These are phyloP conservation scores for Ptyas mucosa DNA, from an alignment of 2,113 vertebrate species.

Conservation along the genomic window DNA sequence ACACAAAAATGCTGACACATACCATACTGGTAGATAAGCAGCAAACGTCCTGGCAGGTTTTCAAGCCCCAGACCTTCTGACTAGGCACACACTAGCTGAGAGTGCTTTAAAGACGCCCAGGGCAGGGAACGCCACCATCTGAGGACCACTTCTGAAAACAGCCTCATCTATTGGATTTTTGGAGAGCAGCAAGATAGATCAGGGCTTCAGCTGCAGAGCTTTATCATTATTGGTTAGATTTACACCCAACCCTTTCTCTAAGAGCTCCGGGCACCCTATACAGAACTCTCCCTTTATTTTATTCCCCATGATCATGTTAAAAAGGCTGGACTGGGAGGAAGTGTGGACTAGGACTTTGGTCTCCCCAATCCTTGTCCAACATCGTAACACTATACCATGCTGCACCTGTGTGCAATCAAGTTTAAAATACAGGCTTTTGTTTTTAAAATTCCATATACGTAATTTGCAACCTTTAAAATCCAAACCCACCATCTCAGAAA, in stretches of 20 bases:
- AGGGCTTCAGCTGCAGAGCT: background rate
- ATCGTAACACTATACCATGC: background rate
- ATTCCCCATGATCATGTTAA: background rate
- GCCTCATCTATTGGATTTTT: background rate
- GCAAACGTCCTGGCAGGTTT: background rate
- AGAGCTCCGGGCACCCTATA: background rate
- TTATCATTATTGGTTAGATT: background rate
- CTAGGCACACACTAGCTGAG: background rate
- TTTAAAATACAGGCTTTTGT: background rate
- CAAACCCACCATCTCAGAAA: background rate
- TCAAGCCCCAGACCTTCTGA: background rate
- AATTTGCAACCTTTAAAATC: background rate
- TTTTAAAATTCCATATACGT: background rate
- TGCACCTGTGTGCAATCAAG: background rate
- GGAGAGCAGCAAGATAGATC: background rate
- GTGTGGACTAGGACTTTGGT: background rate
- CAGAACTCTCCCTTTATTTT: background rate
- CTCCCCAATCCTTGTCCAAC: background rate
- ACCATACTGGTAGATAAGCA: background rate
- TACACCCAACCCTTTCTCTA: background rate
- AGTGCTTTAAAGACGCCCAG: background rate
- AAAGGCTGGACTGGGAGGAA: background rate
- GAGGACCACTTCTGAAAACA: background rate
- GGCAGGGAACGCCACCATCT: background rate
- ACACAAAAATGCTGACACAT: background rate